Evolutionary conservation across 2,113 vertebrate species (phyloP).

Genomic region (Cololabis saira): DNA sequence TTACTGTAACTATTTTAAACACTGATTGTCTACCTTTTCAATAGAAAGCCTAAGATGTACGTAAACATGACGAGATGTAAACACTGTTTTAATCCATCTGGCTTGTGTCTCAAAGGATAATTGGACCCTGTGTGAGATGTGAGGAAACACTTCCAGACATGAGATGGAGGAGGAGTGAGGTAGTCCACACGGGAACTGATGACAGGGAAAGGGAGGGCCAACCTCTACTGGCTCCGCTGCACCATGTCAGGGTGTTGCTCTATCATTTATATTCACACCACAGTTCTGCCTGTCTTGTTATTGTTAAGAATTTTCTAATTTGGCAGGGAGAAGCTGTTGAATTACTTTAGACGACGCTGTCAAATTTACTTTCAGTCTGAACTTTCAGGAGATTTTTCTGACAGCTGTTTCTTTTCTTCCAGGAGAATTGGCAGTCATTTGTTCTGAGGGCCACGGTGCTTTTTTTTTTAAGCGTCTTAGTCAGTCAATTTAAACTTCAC

Average conservation of each 20-base stretch:
- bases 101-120: constrained; percentile 27
- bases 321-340: constrained; percentile 69
- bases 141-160: constrained; percentile 23
- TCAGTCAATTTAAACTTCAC: neutral
- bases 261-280: constrained; percentile 29
- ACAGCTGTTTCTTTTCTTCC: constrained; percentile 16
- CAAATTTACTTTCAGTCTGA: constrained; percentile 16
- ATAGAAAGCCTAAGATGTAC: constrained; percentile 64
- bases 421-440: constrained; percentile 52
- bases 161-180: constrained; percentile 62
- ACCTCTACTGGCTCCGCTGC: constrained; percentile 14
- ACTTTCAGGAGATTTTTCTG: constrained; percentile 17
- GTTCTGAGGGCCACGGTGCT: constrained; percentile 19
- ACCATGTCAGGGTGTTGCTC: neutral
- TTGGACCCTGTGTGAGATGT: constrained; percentile 63
- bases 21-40: constrained; percentile 78
- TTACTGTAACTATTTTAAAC: constrained; percentile 47
- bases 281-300: constrained; percentile 23
- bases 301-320: constrained; percentile 34
- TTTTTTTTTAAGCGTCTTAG: constrained; percentile 8
- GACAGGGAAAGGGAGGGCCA: constrained; percentile 8
- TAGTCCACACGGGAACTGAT: constrained; percentile 64
- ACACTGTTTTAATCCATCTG: constrained; percentile 56
- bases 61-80: constrained; percentile 70
- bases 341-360: constrained; percentile 1